These are phyloP conservation scores for Ornithoptera alexandrae DNA, from an alignment of 2,888 invertebrate species.

Conservation along the genomic window DNA sequence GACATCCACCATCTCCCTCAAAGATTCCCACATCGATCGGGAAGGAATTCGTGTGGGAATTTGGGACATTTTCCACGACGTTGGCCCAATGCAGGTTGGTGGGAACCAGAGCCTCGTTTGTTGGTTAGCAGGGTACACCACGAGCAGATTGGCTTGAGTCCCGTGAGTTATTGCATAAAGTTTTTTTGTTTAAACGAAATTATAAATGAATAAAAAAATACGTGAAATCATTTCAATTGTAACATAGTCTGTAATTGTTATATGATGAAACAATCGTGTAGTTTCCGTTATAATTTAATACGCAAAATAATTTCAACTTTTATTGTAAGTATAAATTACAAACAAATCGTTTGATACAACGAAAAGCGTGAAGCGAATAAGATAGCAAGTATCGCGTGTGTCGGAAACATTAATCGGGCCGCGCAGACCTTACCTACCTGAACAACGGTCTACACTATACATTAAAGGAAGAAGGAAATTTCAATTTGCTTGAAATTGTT, in stretches of 20 bases:
- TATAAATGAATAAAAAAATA: too few species aligned
- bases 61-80: too few species aligned
- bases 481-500: slow-evolving; percentile 41
- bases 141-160: too few species aligned
- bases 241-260: neutral
- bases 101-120: too few species aligned
- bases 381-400: slow-evolving; percentile 67
- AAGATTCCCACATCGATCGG: too few species aligned
- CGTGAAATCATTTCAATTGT: neutral
- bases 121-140: too few species aligned
- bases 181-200: too few species aligned
- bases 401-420: slow-evolving; percentile 61
- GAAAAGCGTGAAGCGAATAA: slow-evolving; percentile 70
- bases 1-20: too few species aligned
- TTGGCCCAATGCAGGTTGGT: too few species aligned
- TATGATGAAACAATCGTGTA: neutral
- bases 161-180: too few species aligned
- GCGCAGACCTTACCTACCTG: slow-evolving; percentile 36
- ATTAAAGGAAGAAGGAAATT: slow-evolving; percentile 40
- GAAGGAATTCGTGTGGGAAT: too few species aligned
- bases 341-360: slow-evolving; percentile 74
- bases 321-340: slow-evolving; percentile 62
- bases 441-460: slow-evolving; percentile 37
- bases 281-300: slow-evolving; percentile 9
- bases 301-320: slow-evolving; percentile 34